Percentiles rank a stretch among this genome's conserved stretches.
Evolutionary conservation across 1,140 invertebrate species (phyloP).

Genomic region (Drosophila lacertosa): DNA sequence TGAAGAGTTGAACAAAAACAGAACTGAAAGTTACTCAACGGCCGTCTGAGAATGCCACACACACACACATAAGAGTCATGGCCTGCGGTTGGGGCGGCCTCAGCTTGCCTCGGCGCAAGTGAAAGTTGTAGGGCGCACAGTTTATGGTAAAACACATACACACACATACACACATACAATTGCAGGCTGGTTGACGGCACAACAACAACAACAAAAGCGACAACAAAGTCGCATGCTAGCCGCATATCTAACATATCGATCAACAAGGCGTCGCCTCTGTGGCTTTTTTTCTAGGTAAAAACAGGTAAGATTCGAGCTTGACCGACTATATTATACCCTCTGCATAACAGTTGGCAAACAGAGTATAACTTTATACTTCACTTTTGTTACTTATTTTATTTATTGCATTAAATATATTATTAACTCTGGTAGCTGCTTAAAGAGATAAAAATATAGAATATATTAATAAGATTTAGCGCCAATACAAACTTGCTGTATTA

Average conservation of each 20-base stretch:
- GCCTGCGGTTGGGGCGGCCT: conserved; percentile 17
- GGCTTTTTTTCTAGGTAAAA: conserved; percentile 46
- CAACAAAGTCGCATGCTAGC: conserved; percentile 54
- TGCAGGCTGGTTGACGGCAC: conserved; percentile 38
- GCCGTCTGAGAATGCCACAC: conserved; percentile 12
- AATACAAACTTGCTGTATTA: too few species aligned
- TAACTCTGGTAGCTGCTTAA: too few species aligned
- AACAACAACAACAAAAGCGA: conserved; percentile 30
- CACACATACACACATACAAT: conserved; percentile 41
- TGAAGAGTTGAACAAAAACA: background rate
- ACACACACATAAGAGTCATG: conserved; percentile 17
- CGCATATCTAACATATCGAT: conserved; percentile 77
- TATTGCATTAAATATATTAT: too few species aligned
- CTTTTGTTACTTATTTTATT: too few species aligned
- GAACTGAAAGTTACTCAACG: conserved; percentile 35
- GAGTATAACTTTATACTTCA: too few species aligned
- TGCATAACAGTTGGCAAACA: too few species aligned
- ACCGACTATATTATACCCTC: background rate
- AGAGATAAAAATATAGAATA: too few species aligned
- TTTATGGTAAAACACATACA: conserved; percentile 40
- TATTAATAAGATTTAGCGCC: too few species aligned
- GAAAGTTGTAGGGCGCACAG: conserved; percentile 72
- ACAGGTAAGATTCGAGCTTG: background rate
- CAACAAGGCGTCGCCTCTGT: conserved; percentile 66
- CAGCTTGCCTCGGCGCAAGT: conserved; percentile 51